Base-by-base conservation (phyloP, 2,113 vertebrate species). In the Antennarius striatus region DNA sequence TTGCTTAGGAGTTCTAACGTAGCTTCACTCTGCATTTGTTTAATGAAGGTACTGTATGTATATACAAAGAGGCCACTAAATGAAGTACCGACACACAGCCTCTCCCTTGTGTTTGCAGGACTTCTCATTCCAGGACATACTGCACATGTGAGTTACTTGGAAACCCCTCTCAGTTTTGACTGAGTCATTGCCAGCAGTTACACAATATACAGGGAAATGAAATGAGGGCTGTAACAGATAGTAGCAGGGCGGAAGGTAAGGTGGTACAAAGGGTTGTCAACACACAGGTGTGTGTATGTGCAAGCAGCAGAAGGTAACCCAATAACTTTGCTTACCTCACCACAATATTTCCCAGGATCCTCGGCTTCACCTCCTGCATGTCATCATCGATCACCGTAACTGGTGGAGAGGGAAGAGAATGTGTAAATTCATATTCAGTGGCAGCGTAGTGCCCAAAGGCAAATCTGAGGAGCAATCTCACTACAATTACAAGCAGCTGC, bases 331-430 rank as follows among this genome's bases (percentile, higher is more conserved):
- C 95, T 95, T 94, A 99, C 97, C 95, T 98, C 69, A 98, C 94
- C 73, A 97, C 96, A 73, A 99, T 96, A 86, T 97, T 99, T 92
- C 98, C 97, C 85, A 98, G 90, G 69, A 87, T 93, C 61, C 91
- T 94, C 9, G 90, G 87, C 86, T 94, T 93, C 86, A 95, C 88
- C 81, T 91, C 91, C 84, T 94, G 90, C 91, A 94, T 94, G 81
- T 94, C 88, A 83, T 96, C 93, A 89, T 95, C 93, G 73, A 98
- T 92, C 90, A 99, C 92, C 71, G 91, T 92, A 80, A 98, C 98
- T 99, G 56, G 15, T 84, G 91, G 70, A 68, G 52, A 73, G 39
- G 75, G 57, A 50, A 56, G 46, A 48, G 56, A 4, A 50, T 3
- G 40, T 7, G 9, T 9, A 65, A 22, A 36, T 36, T 84, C 17